A percentile compares a stretch with the other conserved stretches of the same genome.
Conservation (phyloP, 1,140 invertebrate genomes). For the Musca domestica region DNA sequence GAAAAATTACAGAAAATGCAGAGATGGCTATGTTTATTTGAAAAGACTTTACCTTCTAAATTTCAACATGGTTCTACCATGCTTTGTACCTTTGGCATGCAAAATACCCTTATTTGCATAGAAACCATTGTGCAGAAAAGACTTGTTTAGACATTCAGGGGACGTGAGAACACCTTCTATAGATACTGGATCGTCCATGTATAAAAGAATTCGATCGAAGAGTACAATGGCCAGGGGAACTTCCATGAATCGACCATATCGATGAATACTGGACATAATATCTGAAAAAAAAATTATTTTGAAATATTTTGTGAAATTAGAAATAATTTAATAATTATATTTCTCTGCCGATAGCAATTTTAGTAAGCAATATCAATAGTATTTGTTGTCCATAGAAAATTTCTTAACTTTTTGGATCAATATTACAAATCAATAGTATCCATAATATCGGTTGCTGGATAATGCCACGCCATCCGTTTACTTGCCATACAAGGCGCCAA, state of each 20-base stretch:
- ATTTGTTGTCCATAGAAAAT: too few relatives aligned
- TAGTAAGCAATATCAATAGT: too few relatives aligned
- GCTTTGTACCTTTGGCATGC: conserved; percentile 45
- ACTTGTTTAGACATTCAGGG: conserved; percentile 45
- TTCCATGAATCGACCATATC: conserved; percentile 35
- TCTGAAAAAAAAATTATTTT: conserved; percentile 24
- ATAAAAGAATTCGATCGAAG: conserved; percentile 41
- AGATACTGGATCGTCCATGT: conserved; percentile 44
- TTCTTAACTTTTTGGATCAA: conserved; percentile 47
- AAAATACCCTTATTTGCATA: conserved; percentile 41
- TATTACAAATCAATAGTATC: conserved; percentile 41
- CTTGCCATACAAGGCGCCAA: conserved; percentile 50
- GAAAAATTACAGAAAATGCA: too few relatives aligned
- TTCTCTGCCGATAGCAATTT: neutral
- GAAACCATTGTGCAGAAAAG: conserved; percentile 50
- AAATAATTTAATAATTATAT: neutral
- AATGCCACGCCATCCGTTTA: conserved; percentile 48
- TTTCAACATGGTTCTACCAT: too few relatives aligned
- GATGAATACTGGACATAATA: conserved; percentile 40
- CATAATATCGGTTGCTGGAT: conserved; percentile 45
- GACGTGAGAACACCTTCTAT: conserved; percentile 47
- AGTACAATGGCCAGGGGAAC: conserved; percentile 40
- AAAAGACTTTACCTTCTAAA: too few relatives aligned
- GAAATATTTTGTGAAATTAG: too few relatives aligned
- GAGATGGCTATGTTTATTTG: too few relatives aligned